Percentiles rank a stretch among this genome's conserved stretches.
Evolutionary conservation across 1,140 invertebrate species (phyloP).

Genomic region (Diabrotica virgifera): DNA sequence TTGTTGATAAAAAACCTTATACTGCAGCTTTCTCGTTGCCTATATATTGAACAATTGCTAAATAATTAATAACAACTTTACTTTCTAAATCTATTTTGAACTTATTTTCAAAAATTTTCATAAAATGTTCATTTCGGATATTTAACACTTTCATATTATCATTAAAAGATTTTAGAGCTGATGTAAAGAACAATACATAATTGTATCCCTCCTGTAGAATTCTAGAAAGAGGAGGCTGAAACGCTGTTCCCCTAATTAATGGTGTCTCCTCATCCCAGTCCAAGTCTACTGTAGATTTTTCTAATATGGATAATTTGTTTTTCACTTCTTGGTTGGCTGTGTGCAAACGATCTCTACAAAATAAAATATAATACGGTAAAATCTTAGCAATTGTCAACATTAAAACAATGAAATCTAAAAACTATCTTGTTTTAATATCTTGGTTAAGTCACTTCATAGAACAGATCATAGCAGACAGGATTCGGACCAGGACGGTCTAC

Average conservation of each 20-base stretch:
- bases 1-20: background rate
- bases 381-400: no score
- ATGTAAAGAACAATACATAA: conserved; percentile 36
- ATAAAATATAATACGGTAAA: background rate
- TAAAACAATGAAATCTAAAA: no score
- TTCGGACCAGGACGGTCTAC: no score
- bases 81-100: conserved; percentile 35
- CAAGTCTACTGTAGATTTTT: conserved; percentile 36
- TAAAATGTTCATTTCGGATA: conserved; percentile 33
- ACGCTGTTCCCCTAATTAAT: conserved; percentile 34
- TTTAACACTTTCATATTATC: conserved; percentile 26
- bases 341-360: conserved; percentile 34
- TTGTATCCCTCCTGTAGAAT: conserved; percentile 34
- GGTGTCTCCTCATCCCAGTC: conserved; percentile 35
- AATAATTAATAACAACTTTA: conserved; percentile 23
- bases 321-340: conserved; percentile 36
- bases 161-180: conserved; percentile 31
- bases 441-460: no score
- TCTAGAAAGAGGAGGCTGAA: conserved; percentile 35
- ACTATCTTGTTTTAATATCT: no score
- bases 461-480: no score
- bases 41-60: conserved; percentile 43
- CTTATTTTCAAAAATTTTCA: conserved; percentile 28
- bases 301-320: conserved; percentile 36
- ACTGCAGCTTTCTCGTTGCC: conserved; percentile 31